Conservation (phyloP, 2,888 invertebrate species). For the Metellina segmentata region DNA sequence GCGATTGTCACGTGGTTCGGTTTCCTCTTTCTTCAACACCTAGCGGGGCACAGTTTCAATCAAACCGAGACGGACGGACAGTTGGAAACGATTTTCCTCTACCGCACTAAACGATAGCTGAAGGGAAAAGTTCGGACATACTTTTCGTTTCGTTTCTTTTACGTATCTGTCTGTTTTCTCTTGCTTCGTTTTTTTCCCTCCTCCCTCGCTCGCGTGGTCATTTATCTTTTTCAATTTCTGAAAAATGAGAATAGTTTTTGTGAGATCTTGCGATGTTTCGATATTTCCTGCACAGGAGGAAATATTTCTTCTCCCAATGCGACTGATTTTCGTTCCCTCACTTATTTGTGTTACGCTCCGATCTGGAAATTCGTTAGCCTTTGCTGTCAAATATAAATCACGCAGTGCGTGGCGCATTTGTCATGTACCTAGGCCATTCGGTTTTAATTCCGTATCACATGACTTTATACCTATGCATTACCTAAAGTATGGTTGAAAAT, state of each 20-base stretch:
- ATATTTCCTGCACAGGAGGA: background rate
- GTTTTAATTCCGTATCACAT: no score
- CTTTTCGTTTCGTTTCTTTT: constrained; percentile 48
- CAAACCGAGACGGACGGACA: constrained; percentile 70
- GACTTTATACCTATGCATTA: no score
- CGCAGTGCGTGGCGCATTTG: no score
- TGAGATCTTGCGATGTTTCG: constrained; percentile 33
- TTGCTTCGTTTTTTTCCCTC: constrained; percentile 27
- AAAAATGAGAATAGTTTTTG: constrained; percentile 68
- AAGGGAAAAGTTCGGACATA: constrained; percentile 45
- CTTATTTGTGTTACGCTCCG: no score
- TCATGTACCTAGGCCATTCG: no score
- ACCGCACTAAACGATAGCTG: constrained; percentile 61
- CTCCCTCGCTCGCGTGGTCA: constrained; percentile 43
- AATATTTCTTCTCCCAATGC: constrained; percentile 3
- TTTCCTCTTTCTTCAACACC: constrained; percentile 63
- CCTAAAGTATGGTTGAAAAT: no score
- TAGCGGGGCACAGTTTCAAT: constrained; percentile 69
- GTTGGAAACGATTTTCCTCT: constrained; percentile 66
- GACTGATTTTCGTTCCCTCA: constrained; percentile 5
- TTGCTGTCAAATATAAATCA: no score
- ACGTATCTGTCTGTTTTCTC: constrained; percentile 56
- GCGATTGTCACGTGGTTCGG: constrained; percentile 60
- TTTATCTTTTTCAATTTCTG: constrained; percentile 71
- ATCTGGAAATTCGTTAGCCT: no score